Conservation (phyloP, 1,140 invertebrate genomes). For the Gryon sp. region DNA sequence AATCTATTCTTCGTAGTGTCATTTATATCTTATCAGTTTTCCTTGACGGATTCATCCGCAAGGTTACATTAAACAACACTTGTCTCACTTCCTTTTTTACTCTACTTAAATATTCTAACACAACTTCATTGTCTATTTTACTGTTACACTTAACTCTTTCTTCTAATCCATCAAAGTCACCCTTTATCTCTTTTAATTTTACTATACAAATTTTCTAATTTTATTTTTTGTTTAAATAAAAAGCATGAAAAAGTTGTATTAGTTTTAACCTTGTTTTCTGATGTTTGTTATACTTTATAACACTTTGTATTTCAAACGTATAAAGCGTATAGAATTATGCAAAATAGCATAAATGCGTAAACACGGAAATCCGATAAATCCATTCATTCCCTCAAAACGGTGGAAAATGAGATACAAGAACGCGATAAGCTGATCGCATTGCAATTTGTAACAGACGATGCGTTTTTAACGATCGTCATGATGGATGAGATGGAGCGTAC, state of each 20-base stretch:
- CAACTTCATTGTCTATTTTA: neutral
- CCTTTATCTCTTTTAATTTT: no score
- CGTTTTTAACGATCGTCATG: conserved; percentile 79
- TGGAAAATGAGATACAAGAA: conserved; percentile 52
- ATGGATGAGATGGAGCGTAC: conserved; percentile 74
- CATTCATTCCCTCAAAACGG: conserved; percentile 36
- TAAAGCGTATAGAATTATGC: no score
- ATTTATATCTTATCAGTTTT: conserved; percentile 52
- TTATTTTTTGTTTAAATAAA: no score
- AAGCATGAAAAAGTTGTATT: no score
- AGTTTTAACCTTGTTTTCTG: no score
- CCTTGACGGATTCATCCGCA: conserved; percentile 22
- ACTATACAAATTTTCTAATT: no score
- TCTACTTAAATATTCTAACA: conserved; percentile 1
- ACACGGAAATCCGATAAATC: conserved; percentile 32
- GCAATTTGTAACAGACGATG: conserved; percentile 76
- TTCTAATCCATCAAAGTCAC: neutral
- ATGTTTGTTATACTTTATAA: no score
- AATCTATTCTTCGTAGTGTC: conserved; percentile 10
- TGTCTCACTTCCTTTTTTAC: conserved; percentile 26
- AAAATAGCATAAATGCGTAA: neutral
- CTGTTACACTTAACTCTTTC: no score
- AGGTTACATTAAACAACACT: conserved; percentile 40
- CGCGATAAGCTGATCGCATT: conserved; percentile 54
- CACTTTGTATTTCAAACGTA: no score